Evolutionary conservation across 2,888 invertebrate genomes (phyloP), one percentile per base, ranked within the genome.

Genomic region (Sesamia inferens): DNA sequence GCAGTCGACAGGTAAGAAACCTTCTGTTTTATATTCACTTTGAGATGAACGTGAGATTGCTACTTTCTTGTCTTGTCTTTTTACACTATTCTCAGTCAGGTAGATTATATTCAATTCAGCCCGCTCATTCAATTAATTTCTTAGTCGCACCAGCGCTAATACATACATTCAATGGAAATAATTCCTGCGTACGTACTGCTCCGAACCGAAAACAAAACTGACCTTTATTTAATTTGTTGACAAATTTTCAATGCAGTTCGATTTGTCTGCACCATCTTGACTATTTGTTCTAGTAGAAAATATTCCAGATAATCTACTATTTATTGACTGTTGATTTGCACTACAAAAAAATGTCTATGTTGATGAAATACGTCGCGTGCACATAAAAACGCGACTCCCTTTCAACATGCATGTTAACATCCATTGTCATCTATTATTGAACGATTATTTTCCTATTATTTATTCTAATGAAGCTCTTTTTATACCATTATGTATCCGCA

Each of bases 391-490:
- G 31, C 57, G 31, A 8, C 31, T 62, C 31, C 59, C 31, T 74
- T 58, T 74, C 61, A 71, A 71, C 71, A 31, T 48, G 44, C 61
- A 63, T 39, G 59, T 57, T 69, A 48, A 57, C 48, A 58, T 68
- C 65, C 73, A 78, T 75, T 82, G 82, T 84, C 82, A 75, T 77
- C 74, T 72, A 74, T 81, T 74, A 78, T 81, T 78, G 76, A 65
- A 76, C 77, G 22, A 65, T 74, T 59, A 75, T 71, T 74, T 75
- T 74, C 68, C 71, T 68, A 69, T 74, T 79, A 68, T 71, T 78
- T 69, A 39, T 42, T 67, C 65, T 42, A 82, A 64, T 78, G 57
- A 48, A 67, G 14, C n/a, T 44, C 10, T 69, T 81, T 78, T 81
- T 74, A 74, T 68, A 63, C 31, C 62, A 22, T 69, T 42, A 61